Percentiles rank a stretch among this genome's conserved stretches.
Evolutionary conservation across 1,140 invertebrate species (phyloP).

Genomic region (Leptinotarsa lineolata): DNA sequence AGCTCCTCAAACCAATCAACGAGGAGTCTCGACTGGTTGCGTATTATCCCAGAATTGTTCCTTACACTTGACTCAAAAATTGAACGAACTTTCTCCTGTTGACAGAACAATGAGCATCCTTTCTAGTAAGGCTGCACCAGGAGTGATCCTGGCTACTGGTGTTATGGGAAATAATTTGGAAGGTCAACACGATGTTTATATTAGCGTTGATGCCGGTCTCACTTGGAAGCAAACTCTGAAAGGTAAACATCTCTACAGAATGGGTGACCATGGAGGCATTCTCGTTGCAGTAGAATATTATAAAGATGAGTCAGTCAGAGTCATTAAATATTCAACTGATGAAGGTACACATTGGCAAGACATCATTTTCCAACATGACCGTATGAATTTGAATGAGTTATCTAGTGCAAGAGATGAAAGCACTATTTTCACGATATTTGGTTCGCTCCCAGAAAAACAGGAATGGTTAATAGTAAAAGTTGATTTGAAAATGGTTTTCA

Average conservation of each 20-base stretch:
- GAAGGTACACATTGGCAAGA: constrained; percentile 81
- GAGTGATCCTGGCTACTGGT: constrained; percentile 47
- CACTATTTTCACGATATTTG: constrained; percentile 91
- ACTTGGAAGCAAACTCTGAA: constrained; percentile 79
- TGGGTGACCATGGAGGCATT: constrained; percentile 89
- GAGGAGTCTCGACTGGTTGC: neutral
- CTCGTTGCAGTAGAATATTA: constrained; percentile 83
- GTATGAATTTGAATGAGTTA: constrained; percentile 79
- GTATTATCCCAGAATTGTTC: neutral
- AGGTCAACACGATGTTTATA: constrained; percentile 77
- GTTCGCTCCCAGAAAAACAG: constrained; percentile 74
- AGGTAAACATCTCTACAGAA: constrained; percentile 85
- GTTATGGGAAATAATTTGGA: constrained; percentile 64
- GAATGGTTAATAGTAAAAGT: constrained; percentile 88
- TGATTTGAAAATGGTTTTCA: constrained; percentile 75
- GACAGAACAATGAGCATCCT: neutral
- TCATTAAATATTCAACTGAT: constrained; percentile 82
- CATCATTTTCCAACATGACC: constrained; percentile 70
- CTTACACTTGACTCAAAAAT: constrained; percentile 2
- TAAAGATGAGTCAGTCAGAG: constrained; percentile 74
- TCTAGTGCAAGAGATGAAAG: constrained; percentile 92
- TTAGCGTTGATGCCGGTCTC: constrained; percentile 82
- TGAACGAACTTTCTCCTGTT: neutral
- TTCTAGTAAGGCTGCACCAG: neutral
- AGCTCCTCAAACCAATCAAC: neutral